Evolutionary conservation across 2,113 vertebrate genomes (phyloP).

Genomic region (Cacatua alba): DNA sequence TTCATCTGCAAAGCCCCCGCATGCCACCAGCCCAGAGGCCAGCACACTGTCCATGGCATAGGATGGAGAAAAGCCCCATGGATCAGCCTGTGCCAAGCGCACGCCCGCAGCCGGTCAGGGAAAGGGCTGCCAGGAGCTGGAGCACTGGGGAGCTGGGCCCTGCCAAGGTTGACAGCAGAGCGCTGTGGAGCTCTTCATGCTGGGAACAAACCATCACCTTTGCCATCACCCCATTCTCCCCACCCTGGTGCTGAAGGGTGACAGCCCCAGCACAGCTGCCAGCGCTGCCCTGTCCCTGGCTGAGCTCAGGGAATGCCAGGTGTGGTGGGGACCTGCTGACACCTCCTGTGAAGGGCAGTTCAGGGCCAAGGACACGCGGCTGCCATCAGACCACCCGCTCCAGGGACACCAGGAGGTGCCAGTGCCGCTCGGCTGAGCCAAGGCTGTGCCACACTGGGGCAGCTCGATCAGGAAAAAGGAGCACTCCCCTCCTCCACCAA

Average conservation of each 20-base stretch:
- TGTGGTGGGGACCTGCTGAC: neutral
- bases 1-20: too few species aligned
- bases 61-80: neutral
- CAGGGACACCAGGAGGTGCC: neutral
- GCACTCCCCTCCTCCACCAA: neutral
- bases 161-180: neutral
- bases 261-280: neutral
- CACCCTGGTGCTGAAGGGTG: neutral
- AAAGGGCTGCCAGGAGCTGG: neutral
- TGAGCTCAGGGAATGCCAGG: neutral
- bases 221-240: accelerated
- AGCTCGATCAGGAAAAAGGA: accelerated
- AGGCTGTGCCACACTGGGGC: accelerated
- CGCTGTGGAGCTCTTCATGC: accelerated
- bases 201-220: neutral
- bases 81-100: too few species aligned
- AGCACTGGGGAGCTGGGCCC: neutral
- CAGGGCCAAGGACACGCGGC: neutral
- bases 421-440: accelerated
- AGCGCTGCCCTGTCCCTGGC: neutral
- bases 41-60: accelerated
- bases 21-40: too few species aligned
- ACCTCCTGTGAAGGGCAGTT: neutral
- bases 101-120: accelerated
- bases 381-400: neutral